These are phyloP conservation scores for Caenorhabditis sp. DNA, from an alignment of 2,888 invertebrate species.

Conservation along the genomic window DNA sequence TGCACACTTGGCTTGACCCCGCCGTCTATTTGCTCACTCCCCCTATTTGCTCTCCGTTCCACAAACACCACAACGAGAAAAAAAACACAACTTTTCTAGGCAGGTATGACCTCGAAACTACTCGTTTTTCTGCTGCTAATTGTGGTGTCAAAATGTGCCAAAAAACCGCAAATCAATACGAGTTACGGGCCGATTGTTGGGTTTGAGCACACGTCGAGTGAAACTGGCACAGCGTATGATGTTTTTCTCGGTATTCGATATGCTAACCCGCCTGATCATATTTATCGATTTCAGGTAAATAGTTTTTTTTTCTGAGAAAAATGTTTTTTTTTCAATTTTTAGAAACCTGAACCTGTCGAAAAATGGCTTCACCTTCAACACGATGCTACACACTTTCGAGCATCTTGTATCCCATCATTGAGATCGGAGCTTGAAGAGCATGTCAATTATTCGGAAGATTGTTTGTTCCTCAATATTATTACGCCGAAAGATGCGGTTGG, in stretches of 20 bases:
- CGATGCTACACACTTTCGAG: conserved; percentile 53
- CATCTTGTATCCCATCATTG: conserved; percentile 52
- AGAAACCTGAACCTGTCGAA: conserved; percentile 57
- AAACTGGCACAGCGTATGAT: conserved; percentile 23
- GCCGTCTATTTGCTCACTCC: background rate
- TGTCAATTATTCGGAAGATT: conserved; percentile 54
- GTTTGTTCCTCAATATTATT: conserved; percentile 56
- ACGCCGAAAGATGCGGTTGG: conserved; percentile 42
- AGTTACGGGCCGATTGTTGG: conserved; percentile 36
- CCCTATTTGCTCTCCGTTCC: background rate
- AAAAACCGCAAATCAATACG: background rate
- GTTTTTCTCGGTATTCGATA: conserved; percentile 58
- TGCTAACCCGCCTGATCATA: conserved; percentile 52
- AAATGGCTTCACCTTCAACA: conserved; percentile 52
- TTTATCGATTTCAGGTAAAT: conserved; percentile 50
- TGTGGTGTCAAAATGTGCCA: background rate
- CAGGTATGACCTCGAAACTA: too few relatives aligned
- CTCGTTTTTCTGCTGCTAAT: background rate
- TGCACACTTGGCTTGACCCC: background rate
- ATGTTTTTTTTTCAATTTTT: background rate
- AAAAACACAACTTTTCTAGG: background rate
- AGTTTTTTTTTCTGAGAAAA: background rate
- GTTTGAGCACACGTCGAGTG: conserved; percentile 30
- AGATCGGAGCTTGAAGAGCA: conserved; percentile 38
- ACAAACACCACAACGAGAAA: background rate